Percentiles rank a stretch among this genome's conserved stretches.
These are phyloP conservation scores for Neofelis nebulosa DNA, from an alignment of 2,113 vertebrate species.

Conservation along the genomic window DNA sequence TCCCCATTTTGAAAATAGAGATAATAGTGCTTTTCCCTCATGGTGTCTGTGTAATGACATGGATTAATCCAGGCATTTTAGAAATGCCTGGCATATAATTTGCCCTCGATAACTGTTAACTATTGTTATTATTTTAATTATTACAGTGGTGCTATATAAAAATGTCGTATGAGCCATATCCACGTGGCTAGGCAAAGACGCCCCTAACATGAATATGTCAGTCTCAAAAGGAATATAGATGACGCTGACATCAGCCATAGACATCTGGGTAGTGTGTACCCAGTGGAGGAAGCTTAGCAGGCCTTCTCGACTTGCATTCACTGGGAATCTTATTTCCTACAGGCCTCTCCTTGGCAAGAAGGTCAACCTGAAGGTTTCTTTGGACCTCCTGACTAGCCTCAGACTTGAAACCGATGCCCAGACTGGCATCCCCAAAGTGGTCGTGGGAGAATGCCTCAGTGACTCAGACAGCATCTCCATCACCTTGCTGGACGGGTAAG, in stretches of 20 bases:
- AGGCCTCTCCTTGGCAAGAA: accelerated
- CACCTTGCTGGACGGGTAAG: neutral
- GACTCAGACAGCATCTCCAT: neutral
- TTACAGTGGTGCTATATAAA: neutral
- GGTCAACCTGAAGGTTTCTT: accelerated
- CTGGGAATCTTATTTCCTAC: neutral
- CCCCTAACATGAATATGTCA: neutral
- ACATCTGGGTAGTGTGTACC: neutral
- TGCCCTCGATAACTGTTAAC: neutral
- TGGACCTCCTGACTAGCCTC: accelerated
- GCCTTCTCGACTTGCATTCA: neutral
- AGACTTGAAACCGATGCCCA: accelerated
- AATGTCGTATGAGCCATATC: neutral
- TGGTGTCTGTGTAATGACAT: neutral
- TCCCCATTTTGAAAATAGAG: neutral
- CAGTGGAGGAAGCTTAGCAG: neutral
- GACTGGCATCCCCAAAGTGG: accelerated
- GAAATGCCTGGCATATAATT: neutral
- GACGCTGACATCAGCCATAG: neutral
- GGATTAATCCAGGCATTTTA: neutral
- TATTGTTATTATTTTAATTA: neutral
- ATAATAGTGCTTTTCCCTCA: neutral
- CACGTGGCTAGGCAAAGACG: neutral
- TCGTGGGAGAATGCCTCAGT: accelerated
- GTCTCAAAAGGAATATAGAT: neutral